phyloP scores from a whole-genome alignment of 2,888 invertebrate genomes.

The Ephialtes manifestator region DNA sequence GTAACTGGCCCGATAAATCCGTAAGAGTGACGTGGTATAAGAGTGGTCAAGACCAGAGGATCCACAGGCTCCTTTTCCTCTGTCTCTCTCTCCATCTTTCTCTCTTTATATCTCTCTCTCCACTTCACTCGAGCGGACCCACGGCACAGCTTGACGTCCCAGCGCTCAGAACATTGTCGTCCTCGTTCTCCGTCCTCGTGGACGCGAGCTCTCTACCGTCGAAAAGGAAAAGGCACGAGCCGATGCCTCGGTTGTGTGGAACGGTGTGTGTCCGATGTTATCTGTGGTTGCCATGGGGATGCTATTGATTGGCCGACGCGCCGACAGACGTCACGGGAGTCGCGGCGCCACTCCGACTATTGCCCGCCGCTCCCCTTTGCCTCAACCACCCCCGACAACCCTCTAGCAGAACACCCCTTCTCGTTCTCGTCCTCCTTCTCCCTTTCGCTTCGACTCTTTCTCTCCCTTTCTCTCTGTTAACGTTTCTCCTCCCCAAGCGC shows the following conservation, averaged over 20 bases:
- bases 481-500: slow-evolving; percentile 35
- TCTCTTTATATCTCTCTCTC: too few species aligned
- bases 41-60: slow-evolving; percentile 26
- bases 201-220: slow-evolving; percentile 23
- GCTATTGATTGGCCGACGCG: slow-evolving; percentile 86
- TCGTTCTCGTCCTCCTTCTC: slow-evolving; percentile 54
- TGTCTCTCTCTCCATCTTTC: neutral
- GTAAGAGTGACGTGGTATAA: slow-evolving; percentile 21
- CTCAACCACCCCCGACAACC: slow-evolving; percentile 59
- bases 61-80: neutral
- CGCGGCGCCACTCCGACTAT: slow-evolving; percentile 87
- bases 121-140: neutral
- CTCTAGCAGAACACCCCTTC: slow-evolving; percentile 68
- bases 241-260: slow-evolving; percentile 76
- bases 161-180: slow-evolving; percentile 44
- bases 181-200: slow-evolving; percentile 31
- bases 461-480: slow-evolving; percentile 12
- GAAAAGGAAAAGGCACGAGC: slow-evolving; percentile 66
- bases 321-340: slow-evolving; percentile 87
- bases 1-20: slow-evolving; percentile 5
- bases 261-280: slow-evolving; percentile 86
- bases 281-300: slow-evolving; percentile 86
- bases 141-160: slow-evolving; percentile 43
- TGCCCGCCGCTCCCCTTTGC: slow-evolving; percentile 84
- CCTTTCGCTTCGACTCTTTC: slow-evolving; percentile 37